Evolutionary conservation across 1,140 invertebrate genomes (phyloP), one percentile per base, ranked within the genome.

Genomic region (Hypsibius dujardini): DNA sequence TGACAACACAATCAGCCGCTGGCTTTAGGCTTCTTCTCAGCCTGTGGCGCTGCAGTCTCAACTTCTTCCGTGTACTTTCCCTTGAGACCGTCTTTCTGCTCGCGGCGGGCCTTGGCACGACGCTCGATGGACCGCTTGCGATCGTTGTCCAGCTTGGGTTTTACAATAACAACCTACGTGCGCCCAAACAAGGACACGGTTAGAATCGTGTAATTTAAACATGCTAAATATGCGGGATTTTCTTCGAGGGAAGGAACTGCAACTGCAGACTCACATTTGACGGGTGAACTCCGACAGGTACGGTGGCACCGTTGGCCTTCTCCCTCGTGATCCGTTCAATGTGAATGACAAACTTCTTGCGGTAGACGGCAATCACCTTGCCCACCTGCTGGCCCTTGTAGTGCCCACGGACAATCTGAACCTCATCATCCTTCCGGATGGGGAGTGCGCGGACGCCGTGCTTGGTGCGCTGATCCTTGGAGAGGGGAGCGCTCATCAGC

Each of bases 351-450:
- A 94, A 98, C 81, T 98, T 98, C 80, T 98, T 98, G 78, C 96
- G 87, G 84, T 98, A 98, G 71, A 81, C 80, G 3, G 91, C 88
- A 28, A 97, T 90, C 71, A 99, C 90, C 84, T 98, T 98, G 74
- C 95, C 96, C 71, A 95, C 89, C 83, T 96, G 93, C 81, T 98
- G 95, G 59, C 95, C 94, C 82, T 98, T 98, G 84, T 93, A 96
- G 81, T 98, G 95, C 56, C 96, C 96, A 73, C 95, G 84, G 62
- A 95, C 91, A 77, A 96, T 89, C 90, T 90, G 75, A 50, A 98
- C 95, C 88, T 97, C 93, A 79, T 98, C 94, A 80, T 97, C 95
- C 81, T 96, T 98, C 73, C 94, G 86, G 78, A 99, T 95, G 1
- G 96, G 95, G 86, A 98, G 95, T 60, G 90, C 89, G 74, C 92